Percentiles rank a stretch among this genome's conserved stretches.
Evolutionary conservation across 2,113 vertebrate genomes (phyloP).

Genomic region (Pogonocichla stellata): DNA sequence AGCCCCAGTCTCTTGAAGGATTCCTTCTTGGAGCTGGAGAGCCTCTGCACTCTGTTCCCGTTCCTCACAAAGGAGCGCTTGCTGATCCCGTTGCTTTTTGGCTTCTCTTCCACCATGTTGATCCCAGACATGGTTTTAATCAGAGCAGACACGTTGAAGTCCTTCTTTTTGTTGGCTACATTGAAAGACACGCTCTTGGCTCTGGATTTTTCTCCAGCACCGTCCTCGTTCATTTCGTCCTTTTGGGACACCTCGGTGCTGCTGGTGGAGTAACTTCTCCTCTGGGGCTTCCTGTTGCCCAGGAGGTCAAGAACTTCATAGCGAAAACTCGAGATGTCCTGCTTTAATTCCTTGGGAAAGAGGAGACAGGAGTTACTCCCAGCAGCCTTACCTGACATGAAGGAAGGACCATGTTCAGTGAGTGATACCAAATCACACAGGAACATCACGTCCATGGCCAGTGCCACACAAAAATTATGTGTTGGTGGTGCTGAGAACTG

Average conservation of each 20-base stretch:
- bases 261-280: conserved; percentile 89
- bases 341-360: conserved; percentile 88
- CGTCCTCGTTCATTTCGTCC: conserved; percentile 81
- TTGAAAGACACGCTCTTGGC: conserved; percentile 78
- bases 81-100: conserved; percentile 89
- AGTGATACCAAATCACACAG: not conserved
- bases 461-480: accelerated
- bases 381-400: not conserved
- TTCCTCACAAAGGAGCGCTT: conserved; percentile 81
- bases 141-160: conserved; percentile 84
- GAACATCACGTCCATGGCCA: not conserved
- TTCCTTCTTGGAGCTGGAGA: conserved; percentile 83
- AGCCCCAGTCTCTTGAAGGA: conserved; percentile 91
- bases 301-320: conserved; percentile 95
- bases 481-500: accelerated
- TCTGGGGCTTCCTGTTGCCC: conserved; percentile 89
- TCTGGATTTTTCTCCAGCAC: conserved; percentile 73
- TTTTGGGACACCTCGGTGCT: conserved; percentile 84
- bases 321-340: conserved; percentile 98
- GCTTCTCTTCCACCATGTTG: conserved; percentile 79
- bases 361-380: conserved; percentile 1
- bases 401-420: not conserved
- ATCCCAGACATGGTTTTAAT: conserved; percentile 87
- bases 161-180: conserved; percentile 74
- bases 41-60: conserved; percentile 79